Evolutionary conservation across 2,888 invertebrate genomes (phyloP), one percentile per base, ranked within the genome.

Genomic region (Thymelicus lineola): DNA sequence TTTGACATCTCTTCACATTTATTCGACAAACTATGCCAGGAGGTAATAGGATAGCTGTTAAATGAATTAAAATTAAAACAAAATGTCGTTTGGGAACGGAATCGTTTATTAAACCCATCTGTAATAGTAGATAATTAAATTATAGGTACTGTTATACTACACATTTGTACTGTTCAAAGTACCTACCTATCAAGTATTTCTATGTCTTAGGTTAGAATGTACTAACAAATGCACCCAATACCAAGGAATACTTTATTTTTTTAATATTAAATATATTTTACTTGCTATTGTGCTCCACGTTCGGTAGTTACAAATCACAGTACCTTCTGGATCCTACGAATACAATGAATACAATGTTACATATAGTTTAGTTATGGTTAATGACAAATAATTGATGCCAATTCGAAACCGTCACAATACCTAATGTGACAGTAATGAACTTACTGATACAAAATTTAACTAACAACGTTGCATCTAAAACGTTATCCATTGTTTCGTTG

Each of bases 21-120:
- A 28, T 28, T 28, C 28, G 28, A 28, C 28, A 2, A 28, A 28
- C 28, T 28, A 28, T 28, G 28, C 28, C 28, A 28, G 14, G 38
- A 48, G 36, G 12, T 5, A 20, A 9, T n/a, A 9, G 14, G 5
- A 42, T 28, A 28, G 28, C 28, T 5, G 28, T 28, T 28, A 28
- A 28, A 28, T 28, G 28, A 28, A 28, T 28, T 28, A 0, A 36
- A 77, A 88, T 87, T 83, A 72, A 91, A 91, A 89, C 86, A 80
- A 71, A 76, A 38, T 36, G 68, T 80, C 78, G 82, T 84, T 91
- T 87, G 92, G 93, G 93, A 91, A 91, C 92, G 92, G 91, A 91
- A 93, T 92, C 88, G 86, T 93, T 93, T 93, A 93, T 91, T 93
- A 86, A 92, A 92, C 91, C 92, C 92, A 91, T 90, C 84, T 88